These are phyloP conservation scores for Eumacrocentrus americanus DNA, from an alignment of 2,888 invertebrate species.

Conservation along the genomic window DNA sequence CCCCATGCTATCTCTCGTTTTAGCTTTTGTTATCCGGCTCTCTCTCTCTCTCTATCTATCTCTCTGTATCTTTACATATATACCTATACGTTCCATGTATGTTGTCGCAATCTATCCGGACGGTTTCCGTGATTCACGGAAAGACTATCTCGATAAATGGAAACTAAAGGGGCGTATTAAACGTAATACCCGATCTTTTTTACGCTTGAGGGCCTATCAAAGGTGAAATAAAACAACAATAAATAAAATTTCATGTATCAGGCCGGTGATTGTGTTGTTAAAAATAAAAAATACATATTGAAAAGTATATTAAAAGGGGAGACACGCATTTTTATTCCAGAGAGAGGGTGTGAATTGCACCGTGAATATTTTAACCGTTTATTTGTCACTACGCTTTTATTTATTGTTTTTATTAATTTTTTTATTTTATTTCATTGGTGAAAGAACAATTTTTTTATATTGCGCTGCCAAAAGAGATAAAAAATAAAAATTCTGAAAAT, in stretches of 20 bases:
- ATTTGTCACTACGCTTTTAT: neutral
- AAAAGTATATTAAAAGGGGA: neutral
- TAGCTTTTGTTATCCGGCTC: slow-evolving; percentile 9
- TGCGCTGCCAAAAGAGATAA: too few species aligned
- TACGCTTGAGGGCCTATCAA: slow-evolving; percentile 1
- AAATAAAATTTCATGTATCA: too few species aligned
- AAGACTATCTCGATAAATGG: neutral
- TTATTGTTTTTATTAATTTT: neutral
- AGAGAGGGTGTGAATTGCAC: neutral
- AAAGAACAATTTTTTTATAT: too few species aligned
- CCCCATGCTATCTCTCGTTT: neutral
- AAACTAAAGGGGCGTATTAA: neutral
- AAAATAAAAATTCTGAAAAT: neutral
- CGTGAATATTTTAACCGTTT: neutral
- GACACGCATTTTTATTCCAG: neutral
- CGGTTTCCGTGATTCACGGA: neutral
- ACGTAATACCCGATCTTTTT: neutral
- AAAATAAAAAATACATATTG: slow-evolving; percentile 7
- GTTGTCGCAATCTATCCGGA: neutral
- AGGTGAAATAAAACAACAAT: neutral
- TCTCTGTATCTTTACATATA: slow-evolving; percentile 10
- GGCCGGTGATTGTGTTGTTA: too few species aligned
- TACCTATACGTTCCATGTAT: neutral
- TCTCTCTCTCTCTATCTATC: slow-evolving; percentile 17
- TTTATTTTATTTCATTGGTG: neutral